Evolutionary conservation across 1,140 invertebrate species (phyloP), one percentile per base, ranked within the genome.

Genomic region (Drosophila insularis): DNA sequence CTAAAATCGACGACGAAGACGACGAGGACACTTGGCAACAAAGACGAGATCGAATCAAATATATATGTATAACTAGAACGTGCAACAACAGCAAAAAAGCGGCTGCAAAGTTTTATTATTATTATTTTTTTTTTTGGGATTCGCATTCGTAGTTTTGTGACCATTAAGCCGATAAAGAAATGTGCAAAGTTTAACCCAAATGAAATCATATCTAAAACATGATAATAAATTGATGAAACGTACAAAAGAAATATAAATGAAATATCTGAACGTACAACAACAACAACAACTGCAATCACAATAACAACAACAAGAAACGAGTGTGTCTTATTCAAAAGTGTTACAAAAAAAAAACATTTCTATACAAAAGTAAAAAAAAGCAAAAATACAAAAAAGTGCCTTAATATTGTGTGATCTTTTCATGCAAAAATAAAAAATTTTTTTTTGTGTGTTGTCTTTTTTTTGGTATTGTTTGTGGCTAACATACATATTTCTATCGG

Each of bases 1-100:
- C 8, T 14, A 63, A 43, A 62, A 75, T 39, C 39, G 59, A 50
- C 35, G 58, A 60, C 56, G 39, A 23, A 3, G 4, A 27, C 27
- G 27, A 11, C 43, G 62, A 63, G 64, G 21, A 50, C 70, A 74
- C 64, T 39, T 21, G 17, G 43, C 43, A 50, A 50, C 71, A 53
- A 79, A 64, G 71, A 59, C 82, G 82, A 76, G 81, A 77, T 75
- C 69, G 74, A 61, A 68, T 19, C 43, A 50, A 50, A 35, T 11
- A 35, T 35, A 10, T 5, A 31, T 67, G 62, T 61, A 55, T 43
- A 66, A 46, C 23, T 61, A 55, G 55, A 66, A 46, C 32, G 65
- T 78, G 74, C 69, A 71, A 72, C 54, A 50, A 19, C 43, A 50
- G 19, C 7, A 1, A 37, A 11, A 35, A 37, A 11, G 43, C 43